Base-by-base conservation (phyloP, 2,113 vertebrate genomes). In the Equus przewalskii region DNA sequence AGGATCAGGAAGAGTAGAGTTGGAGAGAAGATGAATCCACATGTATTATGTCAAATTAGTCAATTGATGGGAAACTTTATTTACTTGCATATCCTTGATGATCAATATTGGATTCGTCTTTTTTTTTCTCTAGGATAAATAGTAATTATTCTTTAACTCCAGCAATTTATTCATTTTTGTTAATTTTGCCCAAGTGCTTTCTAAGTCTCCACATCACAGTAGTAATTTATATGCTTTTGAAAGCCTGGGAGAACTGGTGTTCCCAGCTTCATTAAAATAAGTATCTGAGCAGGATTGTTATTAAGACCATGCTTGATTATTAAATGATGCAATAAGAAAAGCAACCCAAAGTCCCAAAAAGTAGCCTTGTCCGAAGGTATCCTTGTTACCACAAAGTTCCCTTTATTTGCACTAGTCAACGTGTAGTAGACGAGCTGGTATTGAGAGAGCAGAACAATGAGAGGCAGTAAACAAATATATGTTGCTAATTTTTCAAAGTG, bases 111-210 rank as follows among this genome's bases (percentile, higher is more conserved):
- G 51, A 54, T 26, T 75, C 19, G 28, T 3, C 33, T 51, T 54
- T 58, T 54, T 13, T 49, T 13, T 26, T 7, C n/a, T 67, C 30
- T 13, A 12, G 14, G 24, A 56, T 83, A 82, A 46, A 22, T 36
- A 46, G 13, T 41, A 41, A n/a, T 8, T 91, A 28, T 76, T 95
- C 24, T 79, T 75, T 62, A 92, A 65, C 19, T 78, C 28, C 19
- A 92, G 33, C 54, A 78, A 65, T 82, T 54, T 67, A 78, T n/a
- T 79, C 36, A 56, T 72, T 13, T 67, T 73, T 90, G 49, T 76
- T 75, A 49, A 92, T 87, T 94, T 85, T 89, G 28, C 19, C 22
- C 83, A 86, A 95, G 67, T 80, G 28, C 24, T n/a, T 94, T 87
- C 24, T 56, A 79, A 89, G 58, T 60, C 26, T 67, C 21, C 18